phyloP scores from a whole-genome alignment of 1,140 invertebrate species.

The Aphis craccivora region DNA sequence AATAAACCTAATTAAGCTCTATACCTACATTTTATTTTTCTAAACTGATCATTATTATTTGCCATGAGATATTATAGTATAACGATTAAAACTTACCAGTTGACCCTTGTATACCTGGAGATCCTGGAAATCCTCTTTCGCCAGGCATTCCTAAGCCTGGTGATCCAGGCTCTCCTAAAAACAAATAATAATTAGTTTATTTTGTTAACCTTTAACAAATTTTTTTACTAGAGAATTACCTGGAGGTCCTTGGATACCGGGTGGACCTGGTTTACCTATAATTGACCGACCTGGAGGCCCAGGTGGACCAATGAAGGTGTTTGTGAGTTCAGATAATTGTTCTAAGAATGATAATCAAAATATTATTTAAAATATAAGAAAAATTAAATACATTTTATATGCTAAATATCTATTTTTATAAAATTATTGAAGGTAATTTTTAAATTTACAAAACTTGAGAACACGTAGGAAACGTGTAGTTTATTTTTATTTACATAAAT shows the following conservation, averaged over 20 bases:
- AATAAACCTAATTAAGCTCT: no score
- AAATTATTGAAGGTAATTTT: background rate
- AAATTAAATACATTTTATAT: background rate
- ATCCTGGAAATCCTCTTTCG: constrained; percentile 66
- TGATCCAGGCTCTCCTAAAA: constrained; percentile 61
- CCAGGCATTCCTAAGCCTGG: constrained; percentile 64
- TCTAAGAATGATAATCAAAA: constrained; percentile 64
- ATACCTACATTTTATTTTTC: no score
- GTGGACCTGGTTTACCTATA: constrained; percentile 69
- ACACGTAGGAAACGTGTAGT: background rate
- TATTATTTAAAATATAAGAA: background rate
- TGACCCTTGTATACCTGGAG: constrained; percentile 69
- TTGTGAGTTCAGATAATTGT: constrained; percentile 70
- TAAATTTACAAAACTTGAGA: background rate
- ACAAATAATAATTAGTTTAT: background rate
- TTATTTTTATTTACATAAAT: background rate
- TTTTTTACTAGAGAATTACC: constrained; percentile 64
- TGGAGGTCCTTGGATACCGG: constrained; percentile 71
- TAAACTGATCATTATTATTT: background rate
- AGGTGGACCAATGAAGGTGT: constrained; percentile 70
- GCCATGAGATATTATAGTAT: background rate
- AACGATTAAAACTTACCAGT: constrained; percentile 67
- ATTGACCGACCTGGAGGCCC: constrained; percentile 70
- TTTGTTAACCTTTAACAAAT: background rate
- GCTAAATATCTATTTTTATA: background rate